Evolutionary conservation across 2,888 invertebrate species (phyloP), one percentile per base, ranked within the genome.

Genomic region (Drosophila merina): DNA sequence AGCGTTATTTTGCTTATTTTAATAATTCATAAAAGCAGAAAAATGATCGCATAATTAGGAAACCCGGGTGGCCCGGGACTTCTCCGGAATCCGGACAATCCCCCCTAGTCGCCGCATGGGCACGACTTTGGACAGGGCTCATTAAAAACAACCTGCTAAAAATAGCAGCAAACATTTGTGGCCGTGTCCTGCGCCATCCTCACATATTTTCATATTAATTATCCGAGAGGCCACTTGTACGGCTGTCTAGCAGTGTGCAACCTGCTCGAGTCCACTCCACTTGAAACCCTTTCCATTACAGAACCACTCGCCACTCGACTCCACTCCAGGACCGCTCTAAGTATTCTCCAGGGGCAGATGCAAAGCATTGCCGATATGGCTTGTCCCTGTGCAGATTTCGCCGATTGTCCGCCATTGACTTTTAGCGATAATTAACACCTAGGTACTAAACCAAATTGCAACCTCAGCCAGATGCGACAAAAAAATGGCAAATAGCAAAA

Each of bases 381-480:
- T 30, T 74, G 74, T 67, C 74, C 68, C 74, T 79, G 56, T 55
- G 70, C 82, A 87, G 88, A 87, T 88, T 79, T 88, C 57, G 60
- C 78, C 78, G 88, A 84, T 83, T 83, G 86, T 57, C 73, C 55
- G 80, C 80, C 87, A 79, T 82, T 87, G 87, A 88, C 74, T 86
- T 77, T 83, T 79, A 79, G 85, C 87, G 87, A 88, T 88, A 86
- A 86, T 86, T 86, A 86, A 86, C 86, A 86, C 86, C 86, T 88
- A 78, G 78, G 71, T 57, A 77, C 75, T 82, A 72, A 87, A 67
- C 82, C 88, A 87, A 82, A 81, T 86, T 79, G 84, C 76, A 60
- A 57, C 59, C 38, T 48, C 72, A 25, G 38, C n/a, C 52, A 49
- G 67, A 58, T 58, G 74, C 70, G 60, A 84, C 73, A 75, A 76